Conservation (phyloP, 2,113 vertebrate genomes). For the Callipepla californica region DNA sequence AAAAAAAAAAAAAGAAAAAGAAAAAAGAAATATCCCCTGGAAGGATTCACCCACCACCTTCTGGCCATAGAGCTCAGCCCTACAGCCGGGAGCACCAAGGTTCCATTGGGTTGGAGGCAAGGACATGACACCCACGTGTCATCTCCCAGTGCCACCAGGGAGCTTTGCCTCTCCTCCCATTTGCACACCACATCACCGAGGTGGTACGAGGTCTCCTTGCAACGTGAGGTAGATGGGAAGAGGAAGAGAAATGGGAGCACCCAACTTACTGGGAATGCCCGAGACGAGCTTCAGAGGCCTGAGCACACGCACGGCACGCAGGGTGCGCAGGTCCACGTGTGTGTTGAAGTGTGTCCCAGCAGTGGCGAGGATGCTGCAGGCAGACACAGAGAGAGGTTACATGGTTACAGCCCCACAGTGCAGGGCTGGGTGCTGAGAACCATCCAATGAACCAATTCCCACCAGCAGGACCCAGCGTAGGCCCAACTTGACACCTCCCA, state of each 20-base stretch:
- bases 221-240: neutral
- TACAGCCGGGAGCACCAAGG: neutral
- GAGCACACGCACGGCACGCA: conserved; percentile 94
- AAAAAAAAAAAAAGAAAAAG: neutral
- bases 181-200: rapidly evolving
- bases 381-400: conserved; percentile 41
- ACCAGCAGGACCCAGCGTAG: rapidly evolving
- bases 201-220: neutral
- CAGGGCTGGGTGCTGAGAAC: neutral
- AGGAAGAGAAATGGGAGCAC: rapidly evolving
- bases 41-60: conserved; percentile 42
- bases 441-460: neutral
- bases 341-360: conserved; percentile 97
- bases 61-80: neutral
- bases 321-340: conserved; percentile 94
- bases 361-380: conserved; percentile 92
- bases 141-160: neutral
- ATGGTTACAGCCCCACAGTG: conserved; percentile 10
- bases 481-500: neutral
- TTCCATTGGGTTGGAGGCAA: neutral
- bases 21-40: conserved; percentile 10
- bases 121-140: neutral
- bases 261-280: conserved; percentile 93
- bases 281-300: conserved; percentile 97
- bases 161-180: neutral